Conservation (phyloP, 2,797 vertebrate species). For the Melanotaenia trifasciata region DNA sequence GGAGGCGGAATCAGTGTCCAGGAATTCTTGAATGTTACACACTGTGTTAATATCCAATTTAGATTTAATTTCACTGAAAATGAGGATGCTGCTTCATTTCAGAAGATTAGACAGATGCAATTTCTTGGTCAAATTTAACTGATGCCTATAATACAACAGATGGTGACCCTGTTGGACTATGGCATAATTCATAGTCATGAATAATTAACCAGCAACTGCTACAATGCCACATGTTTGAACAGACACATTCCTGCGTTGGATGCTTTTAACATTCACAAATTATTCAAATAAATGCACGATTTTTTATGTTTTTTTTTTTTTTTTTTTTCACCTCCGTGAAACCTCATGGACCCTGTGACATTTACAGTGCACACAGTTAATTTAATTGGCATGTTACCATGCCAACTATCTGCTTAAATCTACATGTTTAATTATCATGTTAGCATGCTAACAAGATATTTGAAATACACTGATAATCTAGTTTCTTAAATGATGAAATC, state of each 20-base stretch:
- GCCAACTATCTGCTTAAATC: neutral
- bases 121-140: no score
- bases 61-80: no score
- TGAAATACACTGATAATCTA: neutral
- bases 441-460: neutral
- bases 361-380: neutral
- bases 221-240: neutral
- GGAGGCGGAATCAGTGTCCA: no score
- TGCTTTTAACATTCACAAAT: neutral
- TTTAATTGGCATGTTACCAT: constrained; percentile 7
- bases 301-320: neutral
- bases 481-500: neutral
- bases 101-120: neutral
- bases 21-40: no score
- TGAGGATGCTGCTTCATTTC: neutral
- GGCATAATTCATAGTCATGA: neutral
- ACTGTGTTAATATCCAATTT: no score
- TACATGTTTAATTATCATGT: neutral
- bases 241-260: neutral
- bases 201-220: neutral
- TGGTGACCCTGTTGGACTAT: no score
- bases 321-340: neutral
- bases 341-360: neutral
- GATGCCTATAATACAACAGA: no score
- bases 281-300: neutral